Evolutionary conservation across 1,140 invertebrate genomes (phyloP), one percentile per base, ranked within the genome.

Genomic region (Zaprionus tsacasi): DNA sequence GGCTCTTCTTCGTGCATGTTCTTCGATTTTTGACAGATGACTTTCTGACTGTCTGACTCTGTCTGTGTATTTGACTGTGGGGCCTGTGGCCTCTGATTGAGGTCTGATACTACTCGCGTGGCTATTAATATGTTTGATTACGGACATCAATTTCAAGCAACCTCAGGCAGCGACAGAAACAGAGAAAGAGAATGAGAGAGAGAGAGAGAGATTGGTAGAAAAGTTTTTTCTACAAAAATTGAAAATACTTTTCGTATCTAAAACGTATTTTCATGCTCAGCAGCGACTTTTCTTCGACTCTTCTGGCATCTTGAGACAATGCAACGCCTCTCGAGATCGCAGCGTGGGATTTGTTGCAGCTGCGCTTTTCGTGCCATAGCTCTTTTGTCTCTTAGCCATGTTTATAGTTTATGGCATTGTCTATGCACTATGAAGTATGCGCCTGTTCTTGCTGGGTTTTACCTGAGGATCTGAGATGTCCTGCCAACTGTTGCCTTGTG

Each of bases 91-190:
- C 61, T 48, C 70, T 87, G 85, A 89, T 89, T 89, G 85, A 74
- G 85, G 85, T 89, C 61, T 56, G 64, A 73, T 65, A 70, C 57
- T 54, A 70, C 57, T 58, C 70, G 27, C 45, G 45, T 64, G 70
- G 85, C 81, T 79, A 89, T 89, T 89, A 89, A 89, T 89, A 89
- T 89, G 78, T 89, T 89, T 89, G 85, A 89, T 89, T 89, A 81
- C 79, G 71, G 63, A 80, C 87, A 80, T 70, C 61, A 72, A 77
- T 79, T 80, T 82, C 33, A 69, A 64, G 59, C 17, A 25, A 57
- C 35, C 57, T 38, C 30, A 45, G 64, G 43, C 43, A 59, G 17
- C 38, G 70, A 58, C 17, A 52, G 35, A 52, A 21, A 45, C 10
- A 43, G 36, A 27, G 21, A 38, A 12, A 21, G 36, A 11, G 25